These are phyloP conservation scores for Dicaeum eximium DNA, from an alignment of 2,113 vertebrate genomes.

Conservation along the genomic window DNA sequence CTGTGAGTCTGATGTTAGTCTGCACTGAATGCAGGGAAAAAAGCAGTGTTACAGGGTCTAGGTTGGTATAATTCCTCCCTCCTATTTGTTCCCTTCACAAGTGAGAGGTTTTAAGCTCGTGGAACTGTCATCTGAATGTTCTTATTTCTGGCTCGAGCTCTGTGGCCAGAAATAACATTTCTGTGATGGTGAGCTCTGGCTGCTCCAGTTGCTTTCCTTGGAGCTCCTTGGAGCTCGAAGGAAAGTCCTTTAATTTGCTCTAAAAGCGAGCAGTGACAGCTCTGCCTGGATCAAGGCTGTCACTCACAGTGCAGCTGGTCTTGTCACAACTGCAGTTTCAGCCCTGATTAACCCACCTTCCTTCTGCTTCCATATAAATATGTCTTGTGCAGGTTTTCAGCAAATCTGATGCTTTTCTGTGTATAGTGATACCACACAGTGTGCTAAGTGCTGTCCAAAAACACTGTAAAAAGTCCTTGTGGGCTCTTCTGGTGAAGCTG, in stretches of 20 bases:
- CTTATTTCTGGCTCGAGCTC: constrained; percentile 18
- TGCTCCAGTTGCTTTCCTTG: neutral
- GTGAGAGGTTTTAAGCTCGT: neutral
- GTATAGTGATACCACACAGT: neutral
- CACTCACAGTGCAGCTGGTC: neutral
- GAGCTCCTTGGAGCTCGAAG: neutral
- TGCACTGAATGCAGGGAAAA: neutral
- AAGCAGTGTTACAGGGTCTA: neutral
- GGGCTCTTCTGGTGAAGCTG: neutral
- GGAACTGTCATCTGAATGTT: neutral
- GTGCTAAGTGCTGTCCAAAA: neutral
- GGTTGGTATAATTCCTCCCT: neutral
- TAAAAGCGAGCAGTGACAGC: neutral
- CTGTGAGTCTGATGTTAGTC: neutral
- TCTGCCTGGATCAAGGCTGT: neutral
- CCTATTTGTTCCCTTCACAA: neutral
- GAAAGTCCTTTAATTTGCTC: neutral
- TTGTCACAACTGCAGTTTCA: neutral
- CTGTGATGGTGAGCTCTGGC: neutral
- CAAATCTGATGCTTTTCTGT: neutral
- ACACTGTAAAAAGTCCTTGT: neutral
- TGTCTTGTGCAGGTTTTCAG: neutral
- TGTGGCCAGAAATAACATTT: neutral
- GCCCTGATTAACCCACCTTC: neutral
- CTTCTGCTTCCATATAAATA: neutral